phyloP scores from a whole-genome alignment of 2,888 invertebrate genomes.

The Pyrochroa serraticornis region DNA sequence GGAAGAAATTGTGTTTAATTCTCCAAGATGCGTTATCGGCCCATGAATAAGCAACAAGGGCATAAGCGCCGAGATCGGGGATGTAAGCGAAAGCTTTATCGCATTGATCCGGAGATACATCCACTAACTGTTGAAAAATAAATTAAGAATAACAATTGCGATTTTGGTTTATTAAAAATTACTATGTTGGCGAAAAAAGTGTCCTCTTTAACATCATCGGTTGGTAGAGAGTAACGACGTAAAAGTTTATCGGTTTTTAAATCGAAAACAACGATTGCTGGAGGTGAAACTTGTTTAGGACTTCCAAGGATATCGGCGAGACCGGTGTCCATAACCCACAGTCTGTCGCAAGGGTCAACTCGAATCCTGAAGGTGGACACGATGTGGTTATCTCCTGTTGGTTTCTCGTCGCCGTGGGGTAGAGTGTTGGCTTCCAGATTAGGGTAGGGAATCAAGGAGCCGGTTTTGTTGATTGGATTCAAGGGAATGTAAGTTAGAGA shows the following conservation, averaged over 20 bases:
- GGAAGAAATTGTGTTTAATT: constrained; percentile 81
- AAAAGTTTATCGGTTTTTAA: constrained; percentile 76
- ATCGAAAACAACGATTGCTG: constrained; percentile 74
- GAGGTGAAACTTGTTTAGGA: constrained; percentile 66
- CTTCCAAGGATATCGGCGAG: constrained; percentile 75
- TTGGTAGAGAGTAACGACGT: constrained; percentile 71
- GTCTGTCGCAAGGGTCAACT: constrained; percentile 77
- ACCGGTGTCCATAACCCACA: constrained; percentile 85
- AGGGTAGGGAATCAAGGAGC: constrained; percentile 76
- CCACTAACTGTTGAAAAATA: constrained; percentile 66
- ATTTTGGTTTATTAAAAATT: constrained; percentile 40
- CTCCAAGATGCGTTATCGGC: constrained; percentile 79
- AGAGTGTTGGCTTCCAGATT: constrained; percentile 80
- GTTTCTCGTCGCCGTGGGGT: constrained; percentile 62
- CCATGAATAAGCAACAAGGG: constrained; percentile 77
- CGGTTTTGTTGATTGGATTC: constrained; percentile 67
- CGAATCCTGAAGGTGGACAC: constrained; percentile 76
- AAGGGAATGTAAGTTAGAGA: constrained; percentile 72
- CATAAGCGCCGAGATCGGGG: constrained; percentile 78
- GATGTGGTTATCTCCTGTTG: constrained; percentile 63
- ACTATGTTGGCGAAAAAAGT: constrained; percentile 84
- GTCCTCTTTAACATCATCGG: constrained; percentile 70
- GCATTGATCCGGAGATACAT: constrained; percentile 72
- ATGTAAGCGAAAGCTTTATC: constrained; percentile 78
- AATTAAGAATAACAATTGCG: constrained; percentile 1